A percentile compares a stretch with the other conserved stretches of the same genome.
Evolutionary conservation across 1,140 invertebrate species (phyloP).

Genomic region (Nymphalis io): DNA sequence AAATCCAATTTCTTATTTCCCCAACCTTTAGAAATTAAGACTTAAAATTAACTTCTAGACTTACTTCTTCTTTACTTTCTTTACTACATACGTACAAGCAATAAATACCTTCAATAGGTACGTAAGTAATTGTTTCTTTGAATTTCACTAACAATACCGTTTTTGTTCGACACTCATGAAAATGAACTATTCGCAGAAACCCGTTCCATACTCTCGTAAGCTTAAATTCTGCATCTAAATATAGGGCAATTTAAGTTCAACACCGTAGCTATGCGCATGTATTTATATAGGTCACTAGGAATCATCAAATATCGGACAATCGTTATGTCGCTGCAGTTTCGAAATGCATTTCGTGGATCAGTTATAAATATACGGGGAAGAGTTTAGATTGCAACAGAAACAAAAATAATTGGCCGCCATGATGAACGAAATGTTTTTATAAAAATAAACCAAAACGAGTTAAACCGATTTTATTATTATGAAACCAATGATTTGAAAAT

Average conservation of each 20-base stretch:
- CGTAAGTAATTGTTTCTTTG: background rate
- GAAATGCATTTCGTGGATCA: conserved; percentile 53
- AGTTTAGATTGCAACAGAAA: conserved; percentile 42
- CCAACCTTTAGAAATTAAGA: no score
- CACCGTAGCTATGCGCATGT: conserved; percentile 60
- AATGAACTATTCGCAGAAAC: conserved; percentile 17
- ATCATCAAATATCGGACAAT: conserved; percentile 55
- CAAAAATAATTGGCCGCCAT: conserved; percentile 14
- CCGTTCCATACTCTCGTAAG: conserved; percentile 55
- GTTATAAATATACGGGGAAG: conserved; percentile 49
- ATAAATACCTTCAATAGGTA: no score
- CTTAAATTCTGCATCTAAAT: conserved; percentile 58
- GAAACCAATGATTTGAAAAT: no score
- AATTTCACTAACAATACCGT: background rate
- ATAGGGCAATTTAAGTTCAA: conserved; percentile 61
- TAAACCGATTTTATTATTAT: background rate
- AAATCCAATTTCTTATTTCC: no score
- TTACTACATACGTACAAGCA: no score
- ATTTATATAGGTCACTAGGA: conserved; percentile 60
- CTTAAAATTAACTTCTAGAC: no score
- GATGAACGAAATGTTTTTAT: background rate
- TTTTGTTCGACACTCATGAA: conserved; percentile 7
- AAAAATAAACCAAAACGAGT: conserved; percentile 4
- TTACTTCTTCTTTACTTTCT: no score
- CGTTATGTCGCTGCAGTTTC: conserved; percentile 65